Evolutionary conservation across 2,797 vertebrate species (phyloP).

Genomic region (Echiichthys vipera): DNA sequence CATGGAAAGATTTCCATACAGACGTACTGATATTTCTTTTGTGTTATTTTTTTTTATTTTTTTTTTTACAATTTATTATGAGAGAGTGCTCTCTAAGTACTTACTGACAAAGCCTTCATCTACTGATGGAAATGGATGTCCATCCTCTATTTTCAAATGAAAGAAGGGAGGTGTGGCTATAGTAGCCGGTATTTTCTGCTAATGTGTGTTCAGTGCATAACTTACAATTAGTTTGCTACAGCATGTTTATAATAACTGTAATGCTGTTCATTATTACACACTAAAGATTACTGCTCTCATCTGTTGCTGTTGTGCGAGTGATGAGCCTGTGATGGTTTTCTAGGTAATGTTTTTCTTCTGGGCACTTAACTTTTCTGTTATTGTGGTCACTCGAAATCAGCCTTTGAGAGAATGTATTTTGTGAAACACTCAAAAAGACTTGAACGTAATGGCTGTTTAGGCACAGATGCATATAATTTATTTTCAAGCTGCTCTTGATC

Average conservation of each 20-base stretch:
- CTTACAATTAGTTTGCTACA: slow-evolving; percentile 28
- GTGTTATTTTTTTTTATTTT: slow-evolving; percentile 9
- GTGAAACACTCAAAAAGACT: slow-evolving; percentile 84
- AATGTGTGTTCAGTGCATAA: slow-evolving; percentile 68
- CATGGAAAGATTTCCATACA: slow-evolving; percentile 32
- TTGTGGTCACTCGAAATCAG: slow-evolving; percentile 70
- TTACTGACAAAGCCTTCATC: slow-evolving; percentile 74
- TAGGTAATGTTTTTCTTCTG: slow-evolving; percentile 27
- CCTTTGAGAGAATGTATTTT: slow-evolving; percentile 86
- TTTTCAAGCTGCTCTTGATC: slow-evolving; percentile 81
- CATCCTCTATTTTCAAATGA: slow-evolving; percentile 84
- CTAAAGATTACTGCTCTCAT: slow-evolving; percentile 30
- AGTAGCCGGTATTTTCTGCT: slow-evolving; percentile 63
- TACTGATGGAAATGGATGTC: slow-evolving; percentile 82
- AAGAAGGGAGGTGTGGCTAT: slow-evolving; percentile 77
- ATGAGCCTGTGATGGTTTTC: slow-evolving; percentile 29
- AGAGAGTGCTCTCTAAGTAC: slow-evolving; percentile 84
- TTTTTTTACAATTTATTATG: slow-evolving; percentile 83
- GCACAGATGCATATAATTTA: slow-evolving; percentile 83
- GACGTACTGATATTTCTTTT: slow-evolving; percentile 34
- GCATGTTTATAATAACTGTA: slow-evolving; percentile 71
- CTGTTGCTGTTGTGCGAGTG: slow-evolving; percentile 43
- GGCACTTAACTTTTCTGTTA: slow-evolving; percentile 42
- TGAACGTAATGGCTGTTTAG: slow-evolving; percentile 78
- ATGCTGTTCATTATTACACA: slow-evolving; percentile 42